Evolutionary conservation across 1,140 invertebrate genomes (phyloP).

Genomic region (Camponotus pennsylvanicus): DNA sequence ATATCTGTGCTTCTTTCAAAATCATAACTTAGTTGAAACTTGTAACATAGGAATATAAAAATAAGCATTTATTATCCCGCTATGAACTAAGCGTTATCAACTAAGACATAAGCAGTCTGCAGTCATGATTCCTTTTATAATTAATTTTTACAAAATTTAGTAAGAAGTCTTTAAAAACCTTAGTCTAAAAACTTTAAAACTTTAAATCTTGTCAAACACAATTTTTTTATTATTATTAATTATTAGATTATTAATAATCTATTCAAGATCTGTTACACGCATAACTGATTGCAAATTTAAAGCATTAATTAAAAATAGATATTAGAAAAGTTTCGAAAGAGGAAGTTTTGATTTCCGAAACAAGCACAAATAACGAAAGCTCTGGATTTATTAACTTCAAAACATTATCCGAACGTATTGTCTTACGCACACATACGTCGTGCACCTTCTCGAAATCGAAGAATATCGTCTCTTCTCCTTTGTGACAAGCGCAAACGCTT

Average conservation of each 20-base stretch:
- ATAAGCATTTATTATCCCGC: not conserved
- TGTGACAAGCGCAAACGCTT: not conserved
- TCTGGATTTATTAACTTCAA: not conserved
- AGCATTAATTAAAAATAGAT: not conserved
- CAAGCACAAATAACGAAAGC: not conserved
- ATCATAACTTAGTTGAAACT: too few species aligned
- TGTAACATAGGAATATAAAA: too few species aligned
- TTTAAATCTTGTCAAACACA: not conserved
- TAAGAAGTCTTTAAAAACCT: not conserved
- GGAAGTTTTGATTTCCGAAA: not conserved
- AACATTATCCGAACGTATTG: not conserved
- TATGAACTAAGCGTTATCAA: not conserved
- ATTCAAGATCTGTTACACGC: not conserved
- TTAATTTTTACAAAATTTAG: not conserved
- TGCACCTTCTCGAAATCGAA: not conserved
- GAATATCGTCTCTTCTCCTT: not conserved
- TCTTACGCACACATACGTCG: not conserved
- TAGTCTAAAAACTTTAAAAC: not conserved
- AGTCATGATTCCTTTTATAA: not conserved
- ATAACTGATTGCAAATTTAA: not conserved
- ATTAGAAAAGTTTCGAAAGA: not conserved
- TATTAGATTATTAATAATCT: slow-evolving; percentile 16
- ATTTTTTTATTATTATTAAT: not conserved
- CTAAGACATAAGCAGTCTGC: not conserved
- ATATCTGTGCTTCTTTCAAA: too few species aligned